Conservation (phyloP, 2,797 vertebrate genomes). For the Pangasius djambal region DNA sequence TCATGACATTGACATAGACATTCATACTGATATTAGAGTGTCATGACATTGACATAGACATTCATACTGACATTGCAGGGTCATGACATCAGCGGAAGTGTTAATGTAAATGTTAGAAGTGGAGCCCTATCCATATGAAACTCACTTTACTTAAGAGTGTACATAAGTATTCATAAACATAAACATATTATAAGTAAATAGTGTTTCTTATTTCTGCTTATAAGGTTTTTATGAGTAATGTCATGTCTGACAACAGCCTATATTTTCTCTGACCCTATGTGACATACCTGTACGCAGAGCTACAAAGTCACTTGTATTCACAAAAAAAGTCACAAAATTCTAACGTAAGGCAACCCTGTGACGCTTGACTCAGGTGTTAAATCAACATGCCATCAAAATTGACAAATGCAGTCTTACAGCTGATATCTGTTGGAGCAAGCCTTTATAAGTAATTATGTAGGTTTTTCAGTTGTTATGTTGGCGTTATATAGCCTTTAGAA, state of each 20-base stretch:
- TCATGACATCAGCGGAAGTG: not conserved
- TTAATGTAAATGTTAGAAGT: too few relatives aligned
- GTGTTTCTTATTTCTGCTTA: not conserved
- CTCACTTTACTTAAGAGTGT: too few relatives aligned
- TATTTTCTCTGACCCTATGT: not conserved
- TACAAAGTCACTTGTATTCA: not conserved
- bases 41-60: not conserved
- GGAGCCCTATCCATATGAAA: too few relatives aligned
- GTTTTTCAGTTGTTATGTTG: not conserved
- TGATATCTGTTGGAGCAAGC: not conserved
- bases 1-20: not conserved
- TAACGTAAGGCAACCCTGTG: not conserved
- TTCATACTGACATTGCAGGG: not conserved
- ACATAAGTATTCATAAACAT: not conserved
- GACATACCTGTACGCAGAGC: not conserved
- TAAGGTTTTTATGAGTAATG: not conserved
- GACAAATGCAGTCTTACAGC: not conserved
- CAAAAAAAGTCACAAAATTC: too few relatives aligned
- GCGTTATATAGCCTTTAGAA: not conserved
- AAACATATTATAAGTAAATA: not conserved
- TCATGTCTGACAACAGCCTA: not conserved
- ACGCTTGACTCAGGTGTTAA: not conserved
- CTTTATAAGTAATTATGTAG: not conserved
- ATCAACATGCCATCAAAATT: not conserved
- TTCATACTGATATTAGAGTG: not conserved